Base-by-base conservation (phyloP, 2,888 invertebrate species). In the Meiosimyza decipiens region DNA sequence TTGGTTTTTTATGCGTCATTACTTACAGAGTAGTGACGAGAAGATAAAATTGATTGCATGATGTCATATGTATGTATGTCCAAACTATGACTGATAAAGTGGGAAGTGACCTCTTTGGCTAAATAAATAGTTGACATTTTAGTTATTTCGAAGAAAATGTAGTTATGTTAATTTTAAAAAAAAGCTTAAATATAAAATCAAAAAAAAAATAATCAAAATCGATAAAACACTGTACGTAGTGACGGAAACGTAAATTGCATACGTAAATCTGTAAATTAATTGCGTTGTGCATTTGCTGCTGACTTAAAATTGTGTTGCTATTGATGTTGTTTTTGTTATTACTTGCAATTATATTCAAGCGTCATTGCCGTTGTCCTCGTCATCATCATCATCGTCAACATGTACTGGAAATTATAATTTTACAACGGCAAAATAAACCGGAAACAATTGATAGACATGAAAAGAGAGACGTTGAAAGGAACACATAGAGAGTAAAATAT, bases 191-290 rank as follows among this genome's bases (percentile, higher is more conserved):
- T 16, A 62, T 16, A 28, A 12, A 62, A 16, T 7, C 18, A 55
- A 5, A 18, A 28, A 18, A 28, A 67, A 55, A 55, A 55, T 33
- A 16, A 67, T 22, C 47, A 67, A 55, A 47, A 55, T 54, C 66
- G 47, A 15, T 40, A 16, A 66, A 22, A 60, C 33, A 11, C 28
- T 28, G 16, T 47, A 49, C 51, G 51, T n/a, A 60, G 28, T 28
- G 51, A 59, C 69, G 69, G 69, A 69, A 69, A 60, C 59, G 51
- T 16, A 69, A 69, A 50, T 69, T 69, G 69, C 28, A 28, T 69
- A 16, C 11, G 59, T 33, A 69, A 59, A 59, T 28, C 49, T 60
- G 40, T 49, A 60, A 68, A 59, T 59, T 57, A 49, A 69, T 69
- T 69, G 60, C 69, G 69, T 60, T 50, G 50, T 69, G 47, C 51